Conservation (phyloP, 2,113 vertebrate genomes). For the Neogale vison region DNA sequence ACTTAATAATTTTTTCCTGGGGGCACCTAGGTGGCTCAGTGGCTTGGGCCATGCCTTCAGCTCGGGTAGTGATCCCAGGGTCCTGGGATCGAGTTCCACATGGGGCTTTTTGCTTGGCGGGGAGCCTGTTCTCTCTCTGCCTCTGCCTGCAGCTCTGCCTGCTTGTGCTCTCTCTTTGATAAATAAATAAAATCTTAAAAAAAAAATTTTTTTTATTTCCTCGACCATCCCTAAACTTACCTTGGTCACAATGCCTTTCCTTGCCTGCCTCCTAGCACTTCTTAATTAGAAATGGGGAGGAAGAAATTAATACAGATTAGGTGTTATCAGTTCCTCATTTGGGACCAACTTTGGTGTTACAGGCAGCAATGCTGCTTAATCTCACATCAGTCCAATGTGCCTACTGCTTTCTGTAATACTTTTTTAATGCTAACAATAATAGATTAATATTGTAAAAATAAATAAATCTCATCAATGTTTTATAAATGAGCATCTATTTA, state of each 20-base stretch:
- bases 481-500: not conserved
- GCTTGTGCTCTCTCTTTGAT: too few species aligned
- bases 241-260: not conserved
- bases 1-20: not conserved
- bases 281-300: not conserved
- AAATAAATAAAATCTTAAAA: too few species aligned
- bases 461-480: slow-evolving; percentile 13
- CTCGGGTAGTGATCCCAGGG: too few species aligned
- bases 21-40: too few species aligned
- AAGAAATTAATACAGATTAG: not conserved
- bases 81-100: too few species aligned
- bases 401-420: not conserved
- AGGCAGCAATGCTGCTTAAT: not conserved
- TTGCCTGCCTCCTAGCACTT: not conserved
- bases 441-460: slow-evolving; percentile 14
- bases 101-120: too few species aligned
- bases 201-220: not conserved
- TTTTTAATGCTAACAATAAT: not conserved
- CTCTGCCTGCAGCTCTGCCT: too few species aligned
- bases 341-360: not conserved
- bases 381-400: not conserved
- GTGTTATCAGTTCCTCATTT: not conserved
- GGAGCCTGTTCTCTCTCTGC: too few species aligned
- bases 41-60: too few species aligned
- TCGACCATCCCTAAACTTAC: not conserved